A percentile compares a stretch with the other conserved stretches of the same genome.
phyloP scores from a whole-genome alignment of 2,888 invertebrate genomes.

The Panopea generosa region DNA sequence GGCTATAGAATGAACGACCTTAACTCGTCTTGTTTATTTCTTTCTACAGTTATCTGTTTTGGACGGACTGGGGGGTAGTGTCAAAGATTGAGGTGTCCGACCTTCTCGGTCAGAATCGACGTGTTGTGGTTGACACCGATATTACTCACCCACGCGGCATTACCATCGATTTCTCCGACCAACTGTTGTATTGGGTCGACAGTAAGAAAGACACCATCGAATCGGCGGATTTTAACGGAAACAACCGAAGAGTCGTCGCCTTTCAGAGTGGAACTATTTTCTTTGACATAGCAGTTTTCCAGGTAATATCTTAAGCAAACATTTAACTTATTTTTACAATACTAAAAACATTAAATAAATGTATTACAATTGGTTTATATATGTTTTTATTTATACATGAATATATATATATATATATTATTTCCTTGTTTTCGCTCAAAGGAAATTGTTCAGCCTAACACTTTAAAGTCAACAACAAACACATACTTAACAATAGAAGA shows the following conservation, averaged over 20 bases:
- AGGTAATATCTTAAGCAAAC: slow-evolving; percentile 73
- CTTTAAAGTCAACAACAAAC: too few relatives aligned
- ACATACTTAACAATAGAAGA: too few relatives aligned
- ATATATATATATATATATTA: not conserved
- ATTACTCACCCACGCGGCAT: slow-evolving; percentile 86
- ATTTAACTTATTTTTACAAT: too few relatives aligned
- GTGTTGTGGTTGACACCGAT: slow-evolving; percentile 68
- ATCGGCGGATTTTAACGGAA: slow-evolving; percentile 92
- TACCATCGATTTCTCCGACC: slow-evolving; percentile 82
- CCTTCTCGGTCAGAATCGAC: slow-evolving; percentile 76
- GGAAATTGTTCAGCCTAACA: too few relatives aligned
- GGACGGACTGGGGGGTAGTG: slow-evolving; percentile 80
- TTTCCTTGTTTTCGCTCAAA: not conserved
- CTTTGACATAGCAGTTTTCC: slow-evolving; percentile 76
- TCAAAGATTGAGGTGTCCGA: slow-evolving; percentile 79
- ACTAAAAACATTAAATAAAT: too few relatives aligned
- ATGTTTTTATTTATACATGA: too few relatives aligned
- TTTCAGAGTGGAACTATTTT: slow-evolving; percentile 72
- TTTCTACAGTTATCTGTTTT: slow-evolving; percentile 79
- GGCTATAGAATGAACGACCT: too few relatives aligned
- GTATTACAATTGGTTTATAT: too few relatives aligned
- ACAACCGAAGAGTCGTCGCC: slow-evolving; percentile 86
- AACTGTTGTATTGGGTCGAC: slow-evolving; percentile 94
- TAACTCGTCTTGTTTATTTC: too few relatives aligned
- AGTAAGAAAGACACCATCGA: slow-evolving; percentile 93